Evolutionary conservation across 2,113 vertebrate genomes (phyloP), one percentile per base, ranked within the genome.

Genomic region (Colossoma macropomum): DNA sequence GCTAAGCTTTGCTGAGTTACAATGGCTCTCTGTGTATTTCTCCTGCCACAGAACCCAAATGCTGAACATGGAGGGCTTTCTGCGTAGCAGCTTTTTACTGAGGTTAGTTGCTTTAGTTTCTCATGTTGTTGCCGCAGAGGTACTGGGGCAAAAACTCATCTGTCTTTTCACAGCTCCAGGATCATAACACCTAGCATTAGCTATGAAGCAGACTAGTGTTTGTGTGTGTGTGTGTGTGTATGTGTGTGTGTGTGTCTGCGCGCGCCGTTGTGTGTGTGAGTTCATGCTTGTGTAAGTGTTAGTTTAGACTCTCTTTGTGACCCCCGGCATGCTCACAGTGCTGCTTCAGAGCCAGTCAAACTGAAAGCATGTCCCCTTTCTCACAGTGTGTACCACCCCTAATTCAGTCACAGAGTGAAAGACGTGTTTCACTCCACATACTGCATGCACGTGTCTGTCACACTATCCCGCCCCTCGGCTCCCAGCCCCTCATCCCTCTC

Each of bases 11-110:
- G 87, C 86, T 86, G 89, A 91, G 91, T 93, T 90, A 92, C 91
- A 93, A 92, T 93, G 91, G 93, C 91, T 93, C 90, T 94, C 91
- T 94, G 90, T 93, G 92, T 90, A 93, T 95, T 94, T 94, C 76
- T 95, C 93, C 93, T 90, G 92, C 93, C 92, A 78, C 89, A 95
- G 94, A 95, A 94, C 89, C 94, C 91, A 92, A 93, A 90, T 90
- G 93, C 93, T 93, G 93, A 94, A 87, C 93, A 95, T 94, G 94
- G 94, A 94, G 90, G 93, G 93, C 94, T 95, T 93, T 94, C 93
- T 94, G 91, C 94, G 93, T 95, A 95, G 94, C 94, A 94, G 93
- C 94, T 94, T 94, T 95, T 95, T 94, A 93, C 93, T 94, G 93
- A 95, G 94, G 94, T 95, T 91, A 95, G 94, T 95, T 92, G 88